Evolutionary conservation across 2,888 invertebrate genomes (phyloP), one percentile per base, ranked within the genome.

Genomic region (Antheraea assamensis): DNA sequence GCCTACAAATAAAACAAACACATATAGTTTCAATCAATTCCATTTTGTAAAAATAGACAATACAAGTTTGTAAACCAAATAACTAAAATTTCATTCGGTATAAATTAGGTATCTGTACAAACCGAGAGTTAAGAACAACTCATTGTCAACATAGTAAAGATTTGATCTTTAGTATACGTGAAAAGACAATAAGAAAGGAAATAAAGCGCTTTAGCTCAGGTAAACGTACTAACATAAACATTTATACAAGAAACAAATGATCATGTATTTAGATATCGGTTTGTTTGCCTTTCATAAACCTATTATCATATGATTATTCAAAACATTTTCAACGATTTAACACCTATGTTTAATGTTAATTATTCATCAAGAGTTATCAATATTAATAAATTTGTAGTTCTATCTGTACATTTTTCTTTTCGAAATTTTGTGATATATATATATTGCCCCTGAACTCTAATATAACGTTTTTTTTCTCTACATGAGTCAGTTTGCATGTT

Each of bases 181-280:
- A 70, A 70, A 42, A 31, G 47, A 61, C 61, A 55, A 68, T 68
- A 68, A 24, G 24, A 55, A 52, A 27, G 24, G 61, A 68, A 52
- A 52, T n/a, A 21, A 55, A 19, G 49, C 68, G 61, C 31, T 55
- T 68, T 49, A 72, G 24, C 49, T 31, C 5, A n/a, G 8, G 64
- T 68, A 72, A 72, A 52, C 55, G 68, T 19, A 68, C 66, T 30
- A 72, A 35, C 49, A 68, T 52, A 72, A 49, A 68, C 31, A 49
- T 52, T 55, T 55, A 71, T 71, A 71, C 31, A 71, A 64, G n/a
- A 31, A 47, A 72, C 24, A 61, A 61, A 61, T 15, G 24, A 61
- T 27, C 27, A 27, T 3, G 58, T 64, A 72, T 52, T 31, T 68
- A 68, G 61, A 61, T 61, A 72, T 10, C 24, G 4, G 24, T 24